A percentile compares a stretch with the other conserved stretches of the same genome.
Conservation (phyloP, 2,888 invertebrate species). For the Argyresthia goedartella region DNA sequence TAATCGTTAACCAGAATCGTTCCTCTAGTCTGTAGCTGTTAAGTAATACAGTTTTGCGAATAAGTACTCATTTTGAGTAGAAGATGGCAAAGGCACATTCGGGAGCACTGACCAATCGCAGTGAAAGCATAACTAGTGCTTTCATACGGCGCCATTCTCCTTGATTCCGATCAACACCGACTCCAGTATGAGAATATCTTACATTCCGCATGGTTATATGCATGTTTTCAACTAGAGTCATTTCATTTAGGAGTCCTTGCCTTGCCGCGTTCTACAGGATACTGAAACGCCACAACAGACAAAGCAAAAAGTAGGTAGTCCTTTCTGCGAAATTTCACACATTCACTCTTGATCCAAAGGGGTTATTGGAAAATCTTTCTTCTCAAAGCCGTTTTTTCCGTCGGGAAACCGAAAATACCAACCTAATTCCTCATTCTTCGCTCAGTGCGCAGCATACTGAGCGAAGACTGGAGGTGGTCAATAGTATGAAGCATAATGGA, state of each 20-base stretch:
- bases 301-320: conserved; percentile 1
- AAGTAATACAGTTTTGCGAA: conserved; percentile 16
- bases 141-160: conserved; percentile 25
- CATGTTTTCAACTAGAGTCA: conserved; percentile 1
- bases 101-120: conserved; percentile 8
- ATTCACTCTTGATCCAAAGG: background rate
- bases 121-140: conserved; percentile 24
- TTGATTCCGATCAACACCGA: conserved; percentile 20
- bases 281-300: background rate
- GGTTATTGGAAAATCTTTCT: background rate
- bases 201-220: conserved; percentile 26
- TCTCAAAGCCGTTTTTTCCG: background rate
- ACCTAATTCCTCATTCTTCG: background rate
- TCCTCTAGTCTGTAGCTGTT: conserved; percentile 22
- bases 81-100: conserved; percentile 9
- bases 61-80: conserved; percentile 9
- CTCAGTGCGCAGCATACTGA: background rate
- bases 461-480: background rate
- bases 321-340: background rate
- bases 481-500: too few relatives aligned
- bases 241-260: background rate
- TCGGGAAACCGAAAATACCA: conserved; percentile 1
- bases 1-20: conserved; percentile 21
- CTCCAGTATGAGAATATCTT: conserved; percentile 25
- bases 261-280: conserved; percentile 1